Evolutionary conservation across 1,140 invertebrate species (phyloP), one percentile per base, ranked within the genome.

Genomic region (Cydia amplana): DNA sequence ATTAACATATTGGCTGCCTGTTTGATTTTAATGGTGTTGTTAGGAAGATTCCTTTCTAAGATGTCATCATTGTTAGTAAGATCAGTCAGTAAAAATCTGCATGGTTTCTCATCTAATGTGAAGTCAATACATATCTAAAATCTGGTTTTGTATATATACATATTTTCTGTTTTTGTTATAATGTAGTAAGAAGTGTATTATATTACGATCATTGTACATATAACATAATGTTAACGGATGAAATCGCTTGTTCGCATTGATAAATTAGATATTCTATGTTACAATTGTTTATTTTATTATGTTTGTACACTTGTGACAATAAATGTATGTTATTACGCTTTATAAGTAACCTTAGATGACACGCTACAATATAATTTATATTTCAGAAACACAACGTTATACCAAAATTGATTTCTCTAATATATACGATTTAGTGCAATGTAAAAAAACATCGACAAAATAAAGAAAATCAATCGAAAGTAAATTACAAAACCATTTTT

Each of bases 241-340:
- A 49, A 80, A 82, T 75, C 65, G 77, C 77, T 65, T 77, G 76
- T 77, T 83, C 83, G 75, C 82, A 81, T 84, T 86, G 73, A 82
- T 78, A 79, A 78, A 80, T 83, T 83, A 63, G 7, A n/a, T 76
- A 73, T 77, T 60, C 20, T n/a, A 23, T 60, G 20, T 73, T 51
- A 23, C 32, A 73, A 20, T 49, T 46, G 43, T 83, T 83, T 87
- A 84, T 80, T 84, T 86, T 85, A 80, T 89, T 86, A 81, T 84
- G 85, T 86, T 80, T 89, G 86, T 86, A 90, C 86, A 88, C 84
- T 87, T 91, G 87, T 91, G 90, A 92, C 90, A 92, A 92, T 92
- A 92, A 92, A 88, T 90, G 83, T 91, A 91, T 86, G 55, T 60
- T 60, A 88, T 89, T 90, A 92, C 86, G 89, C 89, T 92, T 89